Percentiles rank a stretch among this genome's conserved stretches.
Evolutionary conservation across 2,797 vertebrate genomes (phyloP).

Genomic region (Oreonectes daqikongensis): DNA sequence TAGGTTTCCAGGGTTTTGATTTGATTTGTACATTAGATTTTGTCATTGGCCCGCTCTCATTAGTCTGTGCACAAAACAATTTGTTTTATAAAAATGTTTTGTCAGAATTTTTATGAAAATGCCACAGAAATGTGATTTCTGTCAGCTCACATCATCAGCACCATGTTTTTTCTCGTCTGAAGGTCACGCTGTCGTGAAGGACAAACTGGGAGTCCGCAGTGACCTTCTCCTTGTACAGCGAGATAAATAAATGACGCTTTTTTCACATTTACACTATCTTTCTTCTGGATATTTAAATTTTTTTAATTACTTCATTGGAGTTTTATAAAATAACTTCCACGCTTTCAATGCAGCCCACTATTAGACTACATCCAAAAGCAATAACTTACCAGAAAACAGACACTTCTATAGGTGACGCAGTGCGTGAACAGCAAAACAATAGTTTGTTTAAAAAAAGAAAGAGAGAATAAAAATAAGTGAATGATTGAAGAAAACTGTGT

Average conservation of each 20-base stretch:
- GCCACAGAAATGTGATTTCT: slow-evolving; percentile 37
- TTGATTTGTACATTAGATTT: not conserved
- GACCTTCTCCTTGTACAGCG: slow-evolving; percentile 65
- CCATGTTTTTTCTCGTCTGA: slow-evolving; percentile 55
- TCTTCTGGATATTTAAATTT: no score
- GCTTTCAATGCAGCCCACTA: no score
- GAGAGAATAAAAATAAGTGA: not conserved
- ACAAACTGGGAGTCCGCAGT: slow-evolving; percentile 53
- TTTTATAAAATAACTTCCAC: no score
- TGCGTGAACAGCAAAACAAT: not conserved
- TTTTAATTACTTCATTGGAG: no score
- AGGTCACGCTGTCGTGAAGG: slow-evolving; percentile 60
- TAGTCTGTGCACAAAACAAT: not conserved
- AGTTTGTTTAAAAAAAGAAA: not conserved
- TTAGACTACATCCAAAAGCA: not conserved
- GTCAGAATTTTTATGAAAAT: slow-evolving; percentile 11
- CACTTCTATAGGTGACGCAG: not conserved
- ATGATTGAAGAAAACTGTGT: slow-evolving; percentile 16
- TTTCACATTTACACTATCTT: slow-evolving; percentile 7
- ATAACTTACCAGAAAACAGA: slow-evolving; percentile 16
- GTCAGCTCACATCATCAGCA: slow-evolving; percentile 34
- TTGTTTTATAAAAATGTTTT: not conserved
- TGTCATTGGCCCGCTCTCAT: not conserved
- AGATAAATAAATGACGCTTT: slow-evolving; percentile 27
- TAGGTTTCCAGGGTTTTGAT: not conserved